Percentiles rank a stretch among this genome's conserved stretches.
Conservation (phyloP, 1,140 invertebrate genomes). For the Popillia japonica region DNA sequence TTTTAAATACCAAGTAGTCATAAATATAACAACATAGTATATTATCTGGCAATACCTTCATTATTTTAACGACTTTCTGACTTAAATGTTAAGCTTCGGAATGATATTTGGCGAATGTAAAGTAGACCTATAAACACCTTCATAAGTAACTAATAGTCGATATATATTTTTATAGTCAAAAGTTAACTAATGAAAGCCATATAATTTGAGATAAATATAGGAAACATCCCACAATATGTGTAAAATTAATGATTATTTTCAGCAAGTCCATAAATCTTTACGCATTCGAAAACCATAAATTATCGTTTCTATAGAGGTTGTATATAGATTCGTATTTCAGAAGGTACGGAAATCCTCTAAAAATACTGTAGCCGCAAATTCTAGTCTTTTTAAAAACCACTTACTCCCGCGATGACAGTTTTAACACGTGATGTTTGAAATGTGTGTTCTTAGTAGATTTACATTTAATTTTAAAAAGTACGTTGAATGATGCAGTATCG, state of each 20-base stretch:
- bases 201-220: no score
- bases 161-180: no score
- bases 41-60: no score
- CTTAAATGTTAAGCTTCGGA: no score
- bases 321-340: background rate
- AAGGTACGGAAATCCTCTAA: background rate
- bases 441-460: constrained; percentile 41
- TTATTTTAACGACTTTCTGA: no score
- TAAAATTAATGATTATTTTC: background rate
- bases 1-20: no score
- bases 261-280: background rate
- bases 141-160: no score
- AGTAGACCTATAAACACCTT: no score
- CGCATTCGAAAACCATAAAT: background rate
- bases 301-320: background rate
- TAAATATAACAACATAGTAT: no score
- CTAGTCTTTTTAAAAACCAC: constrained; percentile 48
- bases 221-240: no score
- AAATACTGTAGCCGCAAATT: background rate
- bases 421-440: constrained; percentile 42
- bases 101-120: no score
- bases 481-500: constrained; percentile 41
- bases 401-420: constrained; percentile 46
- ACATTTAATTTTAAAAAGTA: constrained; percentile 46
- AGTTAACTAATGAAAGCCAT: no score